phyloP scores from a whole-genome alignment of 2,797 vertebrate genomes.

The Botia kubotai region DNA sequence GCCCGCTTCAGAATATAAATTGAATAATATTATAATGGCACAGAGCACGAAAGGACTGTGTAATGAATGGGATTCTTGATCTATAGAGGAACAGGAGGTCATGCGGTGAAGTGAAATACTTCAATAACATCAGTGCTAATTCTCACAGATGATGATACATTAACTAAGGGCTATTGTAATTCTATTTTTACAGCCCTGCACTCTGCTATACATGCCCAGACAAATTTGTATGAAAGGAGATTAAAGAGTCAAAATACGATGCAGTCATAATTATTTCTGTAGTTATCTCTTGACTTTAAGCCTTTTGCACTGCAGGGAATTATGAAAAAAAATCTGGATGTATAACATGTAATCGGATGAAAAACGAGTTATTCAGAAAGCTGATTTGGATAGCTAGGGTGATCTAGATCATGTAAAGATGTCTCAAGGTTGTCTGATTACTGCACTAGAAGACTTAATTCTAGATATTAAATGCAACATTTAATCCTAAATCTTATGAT shows the following conservation, averaged over 20 bases:
- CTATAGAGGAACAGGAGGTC: constrained; percentile 92
- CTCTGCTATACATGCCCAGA: constrained; percentile 48
- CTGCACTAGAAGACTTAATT: constrained; percentile 78
- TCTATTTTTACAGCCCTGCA: constrained; percentile 67
- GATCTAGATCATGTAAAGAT: constrained; percentile 81
- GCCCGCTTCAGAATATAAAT: constrained; percentile 94
- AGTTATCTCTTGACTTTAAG: constrained; percentile 77
- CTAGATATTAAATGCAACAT: constrained; percentile 90
- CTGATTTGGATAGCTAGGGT: constrained; percentile 86
- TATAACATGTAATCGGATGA: constrained; percentile 87
- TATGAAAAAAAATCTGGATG: constrained; percentile 69
- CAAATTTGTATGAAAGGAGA: constrained; percentile 65
- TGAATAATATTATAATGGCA: constrained; percentile 94
- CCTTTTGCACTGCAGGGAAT: constrained; percentile 45
- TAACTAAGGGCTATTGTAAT: constrained; percentile 88
- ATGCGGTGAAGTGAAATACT: constrained; percentile 89
- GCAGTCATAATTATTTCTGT: constrained; percentile 70
- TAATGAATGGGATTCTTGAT: constrained; percentile 96
- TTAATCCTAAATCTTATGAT: constrained; percentile 87
- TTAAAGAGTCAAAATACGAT: constrained; percentile 62
- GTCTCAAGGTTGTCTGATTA: constrained; percentile 83
- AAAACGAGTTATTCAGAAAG: constrained; percentile 79
- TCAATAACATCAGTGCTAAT: constrained; percentile 87
- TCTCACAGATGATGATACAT: constrained; percentile 93
- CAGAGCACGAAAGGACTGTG: constrained; percentile 86